phyloP scores from a whole-genome alignment of 2,113 vertebrate genomes.

The Daboia siamensis region DNA sequence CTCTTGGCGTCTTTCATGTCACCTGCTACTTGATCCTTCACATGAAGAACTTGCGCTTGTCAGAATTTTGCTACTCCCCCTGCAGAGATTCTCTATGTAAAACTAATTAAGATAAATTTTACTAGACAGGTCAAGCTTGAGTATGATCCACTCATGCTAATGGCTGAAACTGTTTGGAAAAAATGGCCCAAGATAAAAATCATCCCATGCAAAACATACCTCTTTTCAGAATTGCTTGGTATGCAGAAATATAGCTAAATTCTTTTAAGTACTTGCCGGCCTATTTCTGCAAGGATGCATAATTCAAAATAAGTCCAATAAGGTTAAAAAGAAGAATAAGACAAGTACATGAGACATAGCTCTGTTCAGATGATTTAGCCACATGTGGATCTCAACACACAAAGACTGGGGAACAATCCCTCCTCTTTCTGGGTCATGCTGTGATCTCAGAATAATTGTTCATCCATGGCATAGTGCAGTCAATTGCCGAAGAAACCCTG shows the following conservation, averaged over 20 bases:
- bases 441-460: background rate
- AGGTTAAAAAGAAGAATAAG: background rate
- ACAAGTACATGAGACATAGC: background rate
- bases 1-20: background rate
- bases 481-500: background rate
- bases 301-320: background rate
- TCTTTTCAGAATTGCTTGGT: background rate
- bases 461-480: background rate
- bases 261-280: background rate
- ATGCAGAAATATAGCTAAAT: background rate
- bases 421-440: background rate
- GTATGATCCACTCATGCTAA: background rate
- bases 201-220: background rate
- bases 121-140: slow-evolving; percentile 27
- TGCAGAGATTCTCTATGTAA: slow-evolving; percentile 43
- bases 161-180: slow-evolving; percentile 23
- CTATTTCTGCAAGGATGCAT: background rate
- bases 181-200: background rate
- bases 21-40: background rate
- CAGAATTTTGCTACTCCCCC: background rate
- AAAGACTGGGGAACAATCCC: background rate
- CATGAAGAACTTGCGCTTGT: background rate
- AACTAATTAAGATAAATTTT: slow-evolving; percentile 50
- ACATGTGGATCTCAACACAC: background rate
- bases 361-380: background rate